Conservation (phyloP, 2,797 vertebrate species). For the Nasua narica region DNA sequence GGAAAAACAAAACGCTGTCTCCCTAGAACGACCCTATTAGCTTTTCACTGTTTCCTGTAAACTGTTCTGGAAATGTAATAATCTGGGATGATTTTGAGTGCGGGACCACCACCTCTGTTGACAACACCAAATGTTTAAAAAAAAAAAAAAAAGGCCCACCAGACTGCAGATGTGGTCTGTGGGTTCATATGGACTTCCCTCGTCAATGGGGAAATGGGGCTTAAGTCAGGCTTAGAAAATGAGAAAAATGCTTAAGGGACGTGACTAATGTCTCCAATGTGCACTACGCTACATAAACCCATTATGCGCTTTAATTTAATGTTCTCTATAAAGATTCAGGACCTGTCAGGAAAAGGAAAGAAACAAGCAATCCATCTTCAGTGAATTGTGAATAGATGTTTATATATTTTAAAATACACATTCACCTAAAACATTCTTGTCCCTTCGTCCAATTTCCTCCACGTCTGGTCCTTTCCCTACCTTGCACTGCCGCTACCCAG, state of each 20-base stretch:
- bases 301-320: constrained; percentile 71
- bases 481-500: not conserved
- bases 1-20: not conserved
- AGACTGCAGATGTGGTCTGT: constrained; percentile 54
- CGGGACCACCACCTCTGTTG: constrained; percentile 6
- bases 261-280: constrained; percentile 55
- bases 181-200: constrained; percentile 58
- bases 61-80: constrained; percentile 31
- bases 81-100: not conserved
- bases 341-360: constrained; percentile 65
- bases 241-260: constrained; percentile 67
- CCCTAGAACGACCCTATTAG: constrained; percentile 55
- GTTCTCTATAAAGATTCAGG: constrained; percentile 74
- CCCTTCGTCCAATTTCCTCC: constrained; percentile 40
- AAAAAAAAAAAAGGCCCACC: constrained; percentile 10
- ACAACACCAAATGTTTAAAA: not conserved
- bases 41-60: constrained; percentile 42
- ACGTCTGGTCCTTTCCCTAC: not conserved
- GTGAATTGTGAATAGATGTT: constrained; percentile 58
- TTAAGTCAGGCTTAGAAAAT: constrained; percentile 65
- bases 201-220: constrained; percentile 50
- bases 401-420: constrained; percentile 53
- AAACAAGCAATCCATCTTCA: constrained; percentile 67
- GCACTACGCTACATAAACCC: constrained; percentile 62
- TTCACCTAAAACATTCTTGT: constrained; percentile 46